Percentiles rank a stretch among this genome's conserved stretches.
These are phyloP conservation scores for Enteromius argenteus DNA, from an alignment of 2,797 vertebrate genomes.

Conservation along the genomic window DNA sequence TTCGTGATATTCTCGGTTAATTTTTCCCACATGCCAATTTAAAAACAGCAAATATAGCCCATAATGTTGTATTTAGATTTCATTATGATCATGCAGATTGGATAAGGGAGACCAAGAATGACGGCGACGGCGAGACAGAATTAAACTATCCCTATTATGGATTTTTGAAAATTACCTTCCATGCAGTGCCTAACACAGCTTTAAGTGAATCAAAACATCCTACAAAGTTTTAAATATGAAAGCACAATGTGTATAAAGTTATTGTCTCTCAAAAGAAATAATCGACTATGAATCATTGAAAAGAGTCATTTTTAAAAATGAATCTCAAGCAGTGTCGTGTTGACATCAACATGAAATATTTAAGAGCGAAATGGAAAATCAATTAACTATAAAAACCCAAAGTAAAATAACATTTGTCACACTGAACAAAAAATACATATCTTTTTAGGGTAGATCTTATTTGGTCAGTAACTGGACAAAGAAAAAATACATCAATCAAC, in stretches of 20 bases:
- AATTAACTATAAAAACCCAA: not conserved
- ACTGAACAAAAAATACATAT: not conserved
- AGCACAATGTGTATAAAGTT: too few relatives aligned
- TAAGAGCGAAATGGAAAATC: slow-evolving; percentile 6
- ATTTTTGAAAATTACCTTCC: too few relatives aligned
- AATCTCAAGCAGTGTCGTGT: too few relatives aligned
- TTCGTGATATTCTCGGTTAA: slow-evolving; percentile 47
- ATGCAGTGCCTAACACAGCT: too few relatives aligned
- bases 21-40: slow-evolving; percentile 62
- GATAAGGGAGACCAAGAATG: not conserved
- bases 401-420: not conserved
- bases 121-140: not conserved
- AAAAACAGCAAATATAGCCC: slow-evolving; percentile 36
- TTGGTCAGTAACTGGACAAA: not conserved
- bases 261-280: too few relatives aligned
- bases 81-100: slow-evolving; percentile 5
- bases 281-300: too few relatives aligned
- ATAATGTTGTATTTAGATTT: slow-evolving; percentile 51
- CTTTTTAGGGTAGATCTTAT: not conserved
- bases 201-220: too few relatives aligned
- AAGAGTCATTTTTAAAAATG: too few relatives aligned
- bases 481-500: not conserved
- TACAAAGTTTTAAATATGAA: too few relatives aligned
- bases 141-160: not conserved
- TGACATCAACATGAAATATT: too few relatives aligned